Evolutionary conservation across 2,113 vertebrate species (phyloP), one percentile per base, ranked within the genome.

Genomic region (Podocnemis expansa): DNA sequence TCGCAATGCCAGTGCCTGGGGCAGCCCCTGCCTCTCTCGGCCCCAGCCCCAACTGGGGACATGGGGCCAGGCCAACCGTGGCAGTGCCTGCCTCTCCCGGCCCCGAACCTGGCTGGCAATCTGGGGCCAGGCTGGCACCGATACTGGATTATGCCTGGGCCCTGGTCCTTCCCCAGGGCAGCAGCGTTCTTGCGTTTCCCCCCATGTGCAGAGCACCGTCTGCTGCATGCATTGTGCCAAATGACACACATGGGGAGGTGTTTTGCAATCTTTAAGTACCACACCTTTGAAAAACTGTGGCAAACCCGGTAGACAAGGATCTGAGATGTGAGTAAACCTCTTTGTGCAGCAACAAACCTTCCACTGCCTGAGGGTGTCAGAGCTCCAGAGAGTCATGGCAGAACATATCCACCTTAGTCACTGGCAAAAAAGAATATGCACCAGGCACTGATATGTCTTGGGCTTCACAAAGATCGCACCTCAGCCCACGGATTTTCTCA

Each of bases 201-300:
- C 95, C 75, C 81, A 5, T 0, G 3, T 85, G 24, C 83, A 88
- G 17, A 25, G 76, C 84, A 49, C 63, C 78, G 85, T 80, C 93
- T 92, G 91, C 87, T 82, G 0, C 47, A 67, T 82, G 0, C 47
- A 67, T 67, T 60, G 38, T 93, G 92, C 94, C 92, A 58, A 2
- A 5, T 1, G 82, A 87, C 78, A 82, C 88, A 88, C 89, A 85
- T 45, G 79, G 81, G 89, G 85, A 96, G 80, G 75, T 11, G 0
- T 87, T 96, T 76, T 94, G 70, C 93, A 92, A 84, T 60, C 38
- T 41, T 21, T 16, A 47, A 85, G 47, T 91, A 55, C 67, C 85
- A 45, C 38, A 54, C 84, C 95, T 93, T 56, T 94, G 78, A 93
- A 90, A 49, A 78, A 43, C 47, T 84, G 87, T 86, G 91, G 89